Conservation (phyloP, 2,888 invertebrate genomes). For the Ischnus inquisitorius region DNA sequence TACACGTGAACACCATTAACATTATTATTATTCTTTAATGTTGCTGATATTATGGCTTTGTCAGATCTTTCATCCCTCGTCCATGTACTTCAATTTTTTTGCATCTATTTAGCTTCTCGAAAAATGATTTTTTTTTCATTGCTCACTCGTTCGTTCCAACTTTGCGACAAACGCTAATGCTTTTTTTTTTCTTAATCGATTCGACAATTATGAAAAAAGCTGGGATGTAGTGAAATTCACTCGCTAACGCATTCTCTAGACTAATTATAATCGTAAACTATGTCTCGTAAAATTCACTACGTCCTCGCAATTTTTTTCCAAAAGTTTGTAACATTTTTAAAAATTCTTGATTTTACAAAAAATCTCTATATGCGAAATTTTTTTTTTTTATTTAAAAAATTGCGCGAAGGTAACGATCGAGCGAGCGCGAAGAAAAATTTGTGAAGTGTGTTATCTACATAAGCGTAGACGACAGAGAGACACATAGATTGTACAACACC, state of each 20-base stretch:
- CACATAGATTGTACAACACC: slow-evolving; percentile 72
- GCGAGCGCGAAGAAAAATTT: slow-evolving; percentile 44
- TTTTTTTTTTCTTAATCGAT: background rate
- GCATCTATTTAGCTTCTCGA: background rate
- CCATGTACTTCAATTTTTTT: background rate
- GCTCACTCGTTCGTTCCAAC: slow-evolving; percentile 54
- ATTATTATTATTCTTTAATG: background rate
- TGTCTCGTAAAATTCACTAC: slow-evolving; percentile 40
- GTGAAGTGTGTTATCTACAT: slow-evolving; percentile 54
- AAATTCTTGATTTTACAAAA: too few species aligned
- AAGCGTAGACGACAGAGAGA: slow-evolving; percentile 69
- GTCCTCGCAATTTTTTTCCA: slow-evolving; percentile 11
- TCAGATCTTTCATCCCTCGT: background rate
- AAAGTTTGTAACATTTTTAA: background rate
- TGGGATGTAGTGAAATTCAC: slow-evolving; percentile 46
- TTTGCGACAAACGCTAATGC: background rate
- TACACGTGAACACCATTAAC: background rate
- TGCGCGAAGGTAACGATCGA: slow-evolving; percentile 43
- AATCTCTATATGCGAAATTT: too few species aligned
- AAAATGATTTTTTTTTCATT: slow-evolving; percentile 11
- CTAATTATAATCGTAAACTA: slow-evolving; percentile 50
- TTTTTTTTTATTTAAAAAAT: too few species aligned
- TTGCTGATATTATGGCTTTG: background rate
- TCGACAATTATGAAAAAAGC: background rate
- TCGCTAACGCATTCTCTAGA: slow-evolving; percentile 61